These are phyloP conservation scores for Gephyroberyx darwinii DNA, from an alignment of 2,797 vertebrate species.

Conservation along the genomic window DNA sequence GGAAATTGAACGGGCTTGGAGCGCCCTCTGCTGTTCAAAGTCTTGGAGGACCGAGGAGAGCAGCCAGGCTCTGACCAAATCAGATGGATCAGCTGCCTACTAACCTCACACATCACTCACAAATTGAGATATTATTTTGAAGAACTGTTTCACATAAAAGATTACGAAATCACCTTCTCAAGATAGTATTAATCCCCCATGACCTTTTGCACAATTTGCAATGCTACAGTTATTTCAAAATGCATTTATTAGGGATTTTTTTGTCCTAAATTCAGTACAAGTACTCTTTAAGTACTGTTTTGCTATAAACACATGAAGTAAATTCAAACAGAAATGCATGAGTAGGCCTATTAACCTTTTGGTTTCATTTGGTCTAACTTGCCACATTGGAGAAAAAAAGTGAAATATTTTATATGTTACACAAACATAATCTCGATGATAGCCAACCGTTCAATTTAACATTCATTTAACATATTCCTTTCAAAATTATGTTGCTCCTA, in stretches of 20 bases:
- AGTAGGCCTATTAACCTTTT: background rate
- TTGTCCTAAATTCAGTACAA: too few relatives aligned
- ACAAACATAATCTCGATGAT: too few relatives aligned
- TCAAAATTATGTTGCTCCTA: background rate
- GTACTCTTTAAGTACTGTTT: too few relatives aligned
- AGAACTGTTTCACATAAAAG: too few relatives aligned
- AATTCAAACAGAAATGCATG: background rate
- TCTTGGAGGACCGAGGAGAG: background rate
- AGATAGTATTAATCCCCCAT: too few relatives aligned
- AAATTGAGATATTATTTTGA: background rate
- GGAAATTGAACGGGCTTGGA: constrained; percentile 41
- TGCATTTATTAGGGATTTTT: too few relatives aligned
- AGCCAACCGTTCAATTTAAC: background rate
- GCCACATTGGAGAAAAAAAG: background rate
- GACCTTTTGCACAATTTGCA: too few relatives aligned
- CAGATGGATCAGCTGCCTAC: constrained; percentile 7
- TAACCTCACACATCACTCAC: background rate
- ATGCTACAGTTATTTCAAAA: too few relatives aligned
- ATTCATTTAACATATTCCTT: too few relatives aligned
- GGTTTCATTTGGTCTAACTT: background rate
- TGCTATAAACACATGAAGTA: background rate
- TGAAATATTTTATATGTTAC: too few relatives aligned
- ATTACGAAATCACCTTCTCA: too few relatives aligned
- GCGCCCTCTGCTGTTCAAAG: constrained; percentile 67
- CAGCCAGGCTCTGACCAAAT: constrained; percentile 19